Conservation (phyloP, 92 coral and sea anemone species). For the Epizoanthus fatuus region DNA sequence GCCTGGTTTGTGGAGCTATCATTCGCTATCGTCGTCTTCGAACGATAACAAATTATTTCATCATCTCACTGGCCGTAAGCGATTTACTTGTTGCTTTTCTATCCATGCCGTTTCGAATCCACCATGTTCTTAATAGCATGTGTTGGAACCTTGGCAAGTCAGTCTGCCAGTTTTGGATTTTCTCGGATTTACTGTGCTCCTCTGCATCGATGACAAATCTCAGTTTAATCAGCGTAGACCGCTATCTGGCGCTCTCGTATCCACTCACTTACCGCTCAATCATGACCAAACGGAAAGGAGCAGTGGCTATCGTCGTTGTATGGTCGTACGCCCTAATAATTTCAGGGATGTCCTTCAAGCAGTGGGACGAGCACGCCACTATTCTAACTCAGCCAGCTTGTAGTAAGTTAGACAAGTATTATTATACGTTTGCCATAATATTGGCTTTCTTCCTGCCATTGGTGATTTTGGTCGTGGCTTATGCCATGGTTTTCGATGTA, state of each 20-base stretch:
- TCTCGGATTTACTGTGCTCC: slow-evolving; percentile 87
- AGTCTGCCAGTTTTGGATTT: slow-evolving; percentile 89
- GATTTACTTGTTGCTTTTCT: slow-evolving; percentile 90
- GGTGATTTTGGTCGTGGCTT: slow-evolving; percentile 82
- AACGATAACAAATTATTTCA: slow-evolving; percentile 92
- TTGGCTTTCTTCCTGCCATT: slow-evolving; percentile 92
- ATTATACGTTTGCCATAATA: slow-evolving; percentile 80
- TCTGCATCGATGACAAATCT: slow-evolving; percentile 92
- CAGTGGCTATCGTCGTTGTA: slow-evolving; percentile 75
- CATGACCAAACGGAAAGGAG: slow-evolving; percentile 80
- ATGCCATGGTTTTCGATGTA: slow-evolving; percentile 91
- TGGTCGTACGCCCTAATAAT: slow-evolving; percentile 87
- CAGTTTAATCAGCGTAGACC: slow-evolving; percentile 88
- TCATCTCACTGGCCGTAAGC: slow-evolving; percentile 95
- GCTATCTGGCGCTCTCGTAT: slow-evolving; percentile 91
- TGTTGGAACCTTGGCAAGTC: slow-evolving; percentile 90
- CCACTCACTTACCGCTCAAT: slow-evolving; percentile 90
- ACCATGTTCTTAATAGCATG: slow-evolving; percentile 86
- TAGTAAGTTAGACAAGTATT: slow-evolving; percentile 80
- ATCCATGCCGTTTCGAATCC: slow-evolving; percentile 94
- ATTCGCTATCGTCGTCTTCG: slow-evolving; percentile 88
- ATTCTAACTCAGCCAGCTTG: slow-evolving; percentile 67
- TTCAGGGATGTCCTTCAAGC: slow-evolving; percentile 83
- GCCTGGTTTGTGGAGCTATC: slow-evolving; percentile 90
- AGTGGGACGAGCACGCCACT: slow-evolving; percentile 80